phyloP scores from a whole-genome alignment of 2,113 vertebrate species.

The Nothoprocta pentlandii region DNA sequence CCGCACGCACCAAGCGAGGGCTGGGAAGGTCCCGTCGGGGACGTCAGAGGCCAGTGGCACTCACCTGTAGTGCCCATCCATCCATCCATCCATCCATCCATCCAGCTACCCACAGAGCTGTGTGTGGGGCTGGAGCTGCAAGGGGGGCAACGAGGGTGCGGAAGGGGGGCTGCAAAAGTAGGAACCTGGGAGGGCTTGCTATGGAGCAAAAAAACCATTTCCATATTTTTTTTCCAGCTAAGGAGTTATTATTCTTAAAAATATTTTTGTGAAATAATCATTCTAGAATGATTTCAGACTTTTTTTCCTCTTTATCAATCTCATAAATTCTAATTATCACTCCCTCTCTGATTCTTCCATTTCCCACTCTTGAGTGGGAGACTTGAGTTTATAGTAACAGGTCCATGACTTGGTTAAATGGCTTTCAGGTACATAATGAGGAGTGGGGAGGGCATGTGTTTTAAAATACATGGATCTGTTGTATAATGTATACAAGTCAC shows the following conservation, averaged over 20 bases:
- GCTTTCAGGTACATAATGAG: background rate
- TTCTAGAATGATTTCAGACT: background rate
- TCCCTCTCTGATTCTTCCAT: background rate
- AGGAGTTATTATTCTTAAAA: background rate
- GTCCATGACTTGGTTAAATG: background rate
- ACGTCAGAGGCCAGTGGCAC: background rate
- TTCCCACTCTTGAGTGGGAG: background rate
- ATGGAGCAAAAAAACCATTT: background rate
- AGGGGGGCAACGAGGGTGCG: background rate
- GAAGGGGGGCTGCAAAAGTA: background rate
- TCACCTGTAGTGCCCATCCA: background rate
- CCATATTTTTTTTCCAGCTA: background rate
- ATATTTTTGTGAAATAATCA: background rate
- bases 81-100: background rate
- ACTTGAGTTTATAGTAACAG: background rate
- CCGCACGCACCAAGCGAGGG: background rate
- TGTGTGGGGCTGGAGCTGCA: background rate
- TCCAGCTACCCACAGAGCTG: background rate
- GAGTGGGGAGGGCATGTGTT: too few relatives aligned
- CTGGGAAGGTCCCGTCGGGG: background rate
- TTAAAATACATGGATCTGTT: background rate
- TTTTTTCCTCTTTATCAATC: background rate
- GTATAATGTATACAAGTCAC: too few relatives aligned
- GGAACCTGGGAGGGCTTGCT: background rate
- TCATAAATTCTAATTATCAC: background rate